phyloP scores from a whole-genome alignment of 2,113 vertebrate genomes.

The Edolisoma coerulescens region DNA sequence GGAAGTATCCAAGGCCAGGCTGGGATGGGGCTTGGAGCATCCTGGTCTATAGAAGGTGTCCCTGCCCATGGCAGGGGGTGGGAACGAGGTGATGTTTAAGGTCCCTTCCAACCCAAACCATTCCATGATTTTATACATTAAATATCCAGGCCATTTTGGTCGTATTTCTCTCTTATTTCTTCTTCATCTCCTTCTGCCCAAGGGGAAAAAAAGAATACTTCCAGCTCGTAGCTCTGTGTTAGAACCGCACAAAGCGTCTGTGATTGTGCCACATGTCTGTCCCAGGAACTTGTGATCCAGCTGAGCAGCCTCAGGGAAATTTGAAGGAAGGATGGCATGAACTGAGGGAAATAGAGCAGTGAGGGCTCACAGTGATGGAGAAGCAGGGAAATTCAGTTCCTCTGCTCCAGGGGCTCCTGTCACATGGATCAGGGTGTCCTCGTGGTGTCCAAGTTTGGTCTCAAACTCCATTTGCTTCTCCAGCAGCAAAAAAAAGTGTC shows the following conservation, averaged over 20 bases:
- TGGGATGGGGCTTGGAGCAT: neutral
- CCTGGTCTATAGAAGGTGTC: neutral
- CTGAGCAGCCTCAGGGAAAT: neutral
- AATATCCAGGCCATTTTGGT: neutral
- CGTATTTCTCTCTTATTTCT: neutral
- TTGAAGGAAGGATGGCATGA: neutral
- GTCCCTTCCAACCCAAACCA: neutral
- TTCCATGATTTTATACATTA: neutral
- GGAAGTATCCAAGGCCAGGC: neutral
- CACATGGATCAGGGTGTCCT: neutral
- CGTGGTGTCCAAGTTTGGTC: neutral
- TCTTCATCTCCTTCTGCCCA: neutral
- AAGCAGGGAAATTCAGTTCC: neutral
- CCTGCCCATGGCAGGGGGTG: neutral
- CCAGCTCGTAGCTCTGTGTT: neutral
- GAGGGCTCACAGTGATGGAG: neutral
- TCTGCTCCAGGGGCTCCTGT: neutral
- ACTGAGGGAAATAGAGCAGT: neutral
- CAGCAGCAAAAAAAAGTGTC: neutral
- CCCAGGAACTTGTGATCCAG: neutral
- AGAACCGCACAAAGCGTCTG: fast-evolving
- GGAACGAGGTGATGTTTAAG: neutral
- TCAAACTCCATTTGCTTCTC: neutral
- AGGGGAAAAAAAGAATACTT: neutral
- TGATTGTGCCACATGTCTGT: fast-evolving